Evolutionary conservation across 2,113 vertebrate species (phyloP), one percentile per base, ranked within the genome.

Genomic region (Lontra canadensis): DNA sequence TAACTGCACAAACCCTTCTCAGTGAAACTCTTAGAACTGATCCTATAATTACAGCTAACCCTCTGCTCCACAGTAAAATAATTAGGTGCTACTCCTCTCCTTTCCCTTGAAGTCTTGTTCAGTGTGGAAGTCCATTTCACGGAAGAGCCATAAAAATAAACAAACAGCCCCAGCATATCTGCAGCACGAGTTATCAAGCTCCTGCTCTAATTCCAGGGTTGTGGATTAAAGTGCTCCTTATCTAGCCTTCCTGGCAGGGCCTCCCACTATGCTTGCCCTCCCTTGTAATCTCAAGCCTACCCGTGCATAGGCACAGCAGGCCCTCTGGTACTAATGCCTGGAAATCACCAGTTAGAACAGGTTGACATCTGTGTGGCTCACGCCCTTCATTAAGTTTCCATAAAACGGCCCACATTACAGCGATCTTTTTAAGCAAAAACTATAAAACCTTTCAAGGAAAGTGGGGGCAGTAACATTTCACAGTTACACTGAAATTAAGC

Each of bases 401-500:
- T 89, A 86, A 95, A 93, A 93, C 26, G 93, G 73, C 36, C 55
- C 71, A 93, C 65, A 31, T 80, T 84, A 81, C 15, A 93, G 79
- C 34, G 26, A 93, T 93, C 76, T 94, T 65, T 94, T 91, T 76
- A 93, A 93, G 82, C 36, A 95, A 52, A 71, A 93, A 89, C 86
- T 95, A 91, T 42, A 89, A 95, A 96, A 61, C 65, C 84, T 74
- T 97, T 93, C 93, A 95, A 95, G 36, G 47, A 92, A 94, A 96
- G 71, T 85, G 29, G 84, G 31, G 88, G 96, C 88, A 91, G 73
- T 86, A 69, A 95, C 91, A 78, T 83, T 95, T 95, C 47, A 93
- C 49, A 94, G 83, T 61, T 39, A 96, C 93, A 83, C 85, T 91
- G 93, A 93, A 96, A 95, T 97, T 93, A 98, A 97, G 78, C 18